Percentiles rank a stretch among this genome's conserved stretches.
Evolutionary conservation across 2,113 vertebrate genomes (phyloP).

Genomic region (Zosterops lateralis): DNA sequence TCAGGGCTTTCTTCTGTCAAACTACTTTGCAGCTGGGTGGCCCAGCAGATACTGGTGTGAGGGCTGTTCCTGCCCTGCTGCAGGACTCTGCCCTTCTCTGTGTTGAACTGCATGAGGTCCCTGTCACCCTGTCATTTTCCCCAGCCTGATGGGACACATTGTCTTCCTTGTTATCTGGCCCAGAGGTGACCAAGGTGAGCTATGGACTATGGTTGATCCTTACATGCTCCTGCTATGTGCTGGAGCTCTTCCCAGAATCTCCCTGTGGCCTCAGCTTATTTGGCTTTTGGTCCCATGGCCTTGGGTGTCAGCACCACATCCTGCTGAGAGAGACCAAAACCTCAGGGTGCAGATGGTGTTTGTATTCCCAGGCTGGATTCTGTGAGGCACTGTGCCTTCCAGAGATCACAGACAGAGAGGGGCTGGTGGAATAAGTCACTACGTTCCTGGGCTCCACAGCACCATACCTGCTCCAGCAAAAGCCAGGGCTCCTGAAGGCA

Average conservation of each 20-base stretch:
- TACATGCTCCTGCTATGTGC: accelerated
- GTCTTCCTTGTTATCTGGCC: not conserved
- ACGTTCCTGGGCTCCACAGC: not conserved
- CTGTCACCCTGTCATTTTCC: not conserved
- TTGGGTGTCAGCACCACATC: not conserved
- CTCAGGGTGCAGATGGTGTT: no score
- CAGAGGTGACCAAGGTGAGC: not conserved
- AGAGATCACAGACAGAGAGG: not conserved
- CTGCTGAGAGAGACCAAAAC: not conserved
- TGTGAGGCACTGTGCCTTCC: not conserved
- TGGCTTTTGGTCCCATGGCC: not conserved
- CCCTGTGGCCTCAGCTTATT: not conserved
- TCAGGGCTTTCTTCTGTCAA: not conserved
- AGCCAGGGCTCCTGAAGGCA: not conserved
- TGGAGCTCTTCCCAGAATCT: not conserved
- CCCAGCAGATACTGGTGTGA: accelerated
- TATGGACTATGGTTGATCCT: not conserved
- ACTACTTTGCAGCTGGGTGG: not conserved
- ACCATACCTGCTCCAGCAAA: not conserved
- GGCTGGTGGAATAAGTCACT: not conserved
- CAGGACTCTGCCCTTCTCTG: not conserved
- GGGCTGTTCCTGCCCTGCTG: not conserved
- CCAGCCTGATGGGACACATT: not conserved
- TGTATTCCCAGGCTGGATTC: not conserved
- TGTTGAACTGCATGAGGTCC: accelerated